Evolutionary conservation across 2,888 invertebrate genomes (phyloP).

Genomic region (Ellobium chinense): DNA sequence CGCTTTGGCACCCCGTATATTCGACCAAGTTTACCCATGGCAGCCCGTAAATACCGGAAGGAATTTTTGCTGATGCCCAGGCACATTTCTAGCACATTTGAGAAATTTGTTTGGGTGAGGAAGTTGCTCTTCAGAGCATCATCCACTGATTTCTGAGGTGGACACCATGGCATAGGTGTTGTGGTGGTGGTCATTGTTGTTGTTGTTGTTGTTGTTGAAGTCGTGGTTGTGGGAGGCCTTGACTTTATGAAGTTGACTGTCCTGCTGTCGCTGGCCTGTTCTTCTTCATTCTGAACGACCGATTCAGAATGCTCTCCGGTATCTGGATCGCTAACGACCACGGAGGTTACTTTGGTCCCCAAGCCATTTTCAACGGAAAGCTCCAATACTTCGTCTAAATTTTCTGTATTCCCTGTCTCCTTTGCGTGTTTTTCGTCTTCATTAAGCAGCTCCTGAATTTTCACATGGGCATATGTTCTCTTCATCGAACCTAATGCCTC

Average conservation of each 20-base stretch:
- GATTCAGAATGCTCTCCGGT: neutral
- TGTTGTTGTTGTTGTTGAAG: constrained; percentile 1
- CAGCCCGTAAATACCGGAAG: neutral
- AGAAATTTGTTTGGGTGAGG: neutral
- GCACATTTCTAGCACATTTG: neutral
- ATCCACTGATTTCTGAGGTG: neutral
- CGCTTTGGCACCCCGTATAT: neutral
- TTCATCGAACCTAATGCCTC: constrained; percentile 46
- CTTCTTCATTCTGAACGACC: constrained; percentile 3
- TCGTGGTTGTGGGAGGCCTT: constrained; percentile 17
- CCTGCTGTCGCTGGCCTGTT: neutral
- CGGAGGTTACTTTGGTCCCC: neutral
- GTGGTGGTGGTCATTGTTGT: constrained; percentile 14
- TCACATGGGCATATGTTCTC: constrained; percentile 67
- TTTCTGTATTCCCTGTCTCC: constrained; percentile 39
- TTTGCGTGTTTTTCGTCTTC: constrained; percentile 51
- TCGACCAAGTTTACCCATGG: neutral
- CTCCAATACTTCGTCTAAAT: constrained; percentile 48
- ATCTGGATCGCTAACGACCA: neutral
- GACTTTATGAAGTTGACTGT: neutral
- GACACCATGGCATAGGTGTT: constrained; percentile 14
- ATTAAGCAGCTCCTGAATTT: constrained; percentile 65
- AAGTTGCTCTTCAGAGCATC: neutral
- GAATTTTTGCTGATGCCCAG: neutral
- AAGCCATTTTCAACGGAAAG: neutral